Percentiles rank a stretch among this genome's conserved stretches.
Evolutionary conservation across 2,113 vertebrate species (phyloP).

Genomic region (Monopterus albus): DNA sequence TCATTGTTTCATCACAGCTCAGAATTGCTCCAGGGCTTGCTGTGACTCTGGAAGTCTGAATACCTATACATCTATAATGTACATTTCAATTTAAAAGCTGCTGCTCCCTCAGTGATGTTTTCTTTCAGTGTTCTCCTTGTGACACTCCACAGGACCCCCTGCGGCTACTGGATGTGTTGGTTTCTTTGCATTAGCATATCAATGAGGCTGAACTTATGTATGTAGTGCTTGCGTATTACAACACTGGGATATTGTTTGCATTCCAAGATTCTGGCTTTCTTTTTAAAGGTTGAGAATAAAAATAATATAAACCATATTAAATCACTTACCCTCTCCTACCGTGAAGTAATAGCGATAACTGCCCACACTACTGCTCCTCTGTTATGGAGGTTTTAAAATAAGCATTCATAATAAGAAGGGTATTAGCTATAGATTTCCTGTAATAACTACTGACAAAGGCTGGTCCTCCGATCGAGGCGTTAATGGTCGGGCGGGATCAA

Average conservation of each 20-base stretch:
- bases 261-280: neutral
- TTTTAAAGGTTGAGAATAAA: constrained; percentile 9
- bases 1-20: constrained; percentile 71
- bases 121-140: neutral
- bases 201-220: constrained; percentile 5
- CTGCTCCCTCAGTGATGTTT: constrained; percentile 24
- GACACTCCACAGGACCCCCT: neutral
- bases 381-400: constrained; percentile 64
- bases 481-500: constrained; percentile 46
- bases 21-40: constrained; percentile 58
- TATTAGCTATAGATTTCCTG: constrained; percentile 80
- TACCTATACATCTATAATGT: constrained; percentile 61
- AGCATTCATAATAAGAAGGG: constrained; percentile 63
- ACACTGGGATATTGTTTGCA: neutral
- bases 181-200: neutral
- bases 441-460: constrained; percentile 73
- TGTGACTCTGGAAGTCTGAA: constrained; percentile 1
- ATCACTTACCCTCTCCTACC: constrained; percentile 12
- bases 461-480: constrained; percentile 42
- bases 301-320: constrained; percentile 18
- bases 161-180: constrained; percentile 10
- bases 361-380: constrained; percentile 36
- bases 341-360: constrained; percentile 16
- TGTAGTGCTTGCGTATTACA: neutral
- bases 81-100: constrained; percentile 39